Conservation (phyloP, 2,888 invertebrate species). For the Melinopterus prodromus region DNA sequence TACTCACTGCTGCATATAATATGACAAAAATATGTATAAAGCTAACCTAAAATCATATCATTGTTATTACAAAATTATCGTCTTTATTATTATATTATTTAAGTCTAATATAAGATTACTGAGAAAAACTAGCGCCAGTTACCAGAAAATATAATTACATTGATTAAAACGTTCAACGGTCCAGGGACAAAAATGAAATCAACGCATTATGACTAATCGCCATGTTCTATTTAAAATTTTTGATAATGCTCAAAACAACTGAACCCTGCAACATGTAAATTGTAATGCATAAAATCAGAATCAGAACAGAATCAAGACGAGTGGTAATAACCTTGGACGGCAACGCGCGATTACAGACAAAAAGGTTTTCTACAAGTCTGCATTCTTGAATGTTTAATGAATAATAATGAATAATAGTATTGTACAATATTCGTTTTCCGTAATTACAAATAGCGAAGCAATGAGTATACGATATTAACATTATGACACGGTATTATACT, state of each 20-base stretch:
- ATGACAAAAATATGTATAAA: too few relatives aligned
- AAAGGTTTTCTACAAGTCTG: neutral
- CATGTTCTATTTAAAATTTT: neutral
- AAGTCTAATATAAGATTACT: too few relatives aligned
- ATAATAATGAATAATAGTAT: neutral
- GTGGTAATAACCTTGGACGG: neutral
- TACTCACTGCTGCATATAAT: too few relatives aligned
- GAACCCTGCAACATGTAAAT: neutral
- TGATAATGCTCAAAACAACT: neutral
- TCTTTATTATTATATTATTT: too few relatives aligned
- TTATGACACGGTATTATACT: neutral
- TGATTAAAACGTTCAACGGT: neutral
- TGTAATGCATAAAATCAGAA: neutral
- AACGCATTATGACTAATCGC: neutral
- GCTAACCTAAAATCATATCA: too few relatives aligned
- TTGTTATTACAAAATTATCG: too few relatives aligned
- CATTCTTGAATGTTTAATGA: neutral
- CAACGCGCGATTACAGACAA: neutral
- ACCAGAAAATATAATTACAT: neutral
- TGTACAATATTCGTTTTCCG: neutral
- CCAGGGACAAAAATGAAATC: neutral
- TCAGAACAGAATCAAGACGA: neutral
- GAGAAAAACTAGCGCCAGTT: too few relatives aligned
- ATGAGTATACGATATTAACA: neutral
- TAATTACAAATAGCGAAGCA: neutral